Evolutionary conservation across 2,797 vertebrate genomes (phyloP), one percentile per base, ranked within the genome.

Genomic region (Catharus ustulatus): DNA sequence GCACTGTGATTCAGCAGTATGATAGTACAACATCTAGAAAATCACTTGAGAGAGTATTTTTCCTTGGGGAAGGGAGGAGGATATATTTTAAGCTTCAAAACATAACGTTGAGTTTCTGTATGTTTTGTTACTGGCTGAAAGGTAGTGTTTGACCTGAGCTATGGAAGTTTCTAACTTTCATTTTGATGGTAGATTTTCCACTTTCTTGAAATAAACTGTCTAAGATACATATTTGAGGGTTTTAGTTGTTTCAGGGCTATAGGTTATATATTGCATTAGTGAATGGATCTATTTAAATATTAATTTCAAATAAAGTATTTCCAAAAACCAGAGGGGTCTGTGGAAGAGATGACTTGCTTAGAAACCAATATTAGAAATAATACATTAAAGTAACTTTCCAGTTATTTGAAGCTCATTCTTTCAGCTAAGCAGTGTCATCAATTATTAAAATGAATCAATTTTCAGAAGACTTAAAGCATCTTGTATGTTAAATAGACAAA

Each of bases 51-150:
- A 58, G 27, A 46, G 23, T 45, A 26, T 15, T 80, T 94, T 84
- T 72, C 16, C 13, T 52, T 57, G 24, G 13, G 59, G 20, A 63
- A 24, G 14, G 12, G 52, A 71, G 27, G 23, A 89, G 23, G 10
- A 14, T 5, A 0, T 75, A 21, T n/a, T 68, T 92, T 80, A 55
- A 89, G 63, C 22, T 85, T 79, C 9, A 63, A 69, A 92, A 46
- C 11, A 32, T 49, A 49, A 27, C 0, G 0, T 43, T 77, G 14
- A 17, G 3, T 69, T 87, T 91, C n/a, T 92, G 1, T 3, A 0
- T 55, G 26, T 51, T 51, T 63, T 74, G 13, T 73, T 67, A 14
- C 2, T 67, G 38, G 3, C 23, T 84, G 46, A 64, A 93, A 64
- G 6, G 20, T 63, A 22, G 8, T 66, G 12, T 89, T n/a, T 76